A percentile compares a stretch with the other conserved stretches of the same genome.
Conservation (phyloP, 2,797 vertebrate species). For the Podargus strigoides region DNA sequence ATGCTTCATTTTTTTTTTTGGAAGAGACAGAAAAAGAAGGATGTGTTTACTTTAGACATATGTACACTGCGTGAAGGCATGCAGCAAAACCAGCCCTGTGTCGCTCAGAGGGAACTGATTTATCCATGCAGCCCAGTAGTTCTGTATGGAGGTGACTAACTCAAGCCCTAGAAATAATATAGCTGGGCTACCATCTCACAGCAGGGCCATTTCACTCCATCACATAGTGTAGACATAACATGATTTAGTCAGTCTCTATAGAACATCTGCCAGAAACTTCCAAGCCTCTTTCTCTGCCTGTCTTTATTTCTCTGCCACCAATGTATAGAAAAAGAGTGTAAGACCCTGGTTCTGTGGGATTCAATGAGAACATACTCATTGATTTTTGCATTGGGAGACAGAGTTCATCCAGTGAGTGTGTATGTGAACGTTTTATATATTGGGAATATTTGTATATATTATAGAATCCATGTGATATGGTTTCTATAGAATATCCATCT, state of each 20-base stretch:
- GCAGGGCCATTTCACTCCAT: neutral
- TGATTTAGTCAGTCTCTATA: neutral
- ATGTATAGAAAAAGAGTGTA: neutral
- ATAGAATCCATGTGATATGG: neutral
- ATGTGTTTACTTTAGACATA: neutral
- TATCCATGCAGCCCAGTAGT: neutral
- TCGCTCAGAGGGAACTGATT: neutral
- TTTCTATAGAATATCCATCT: neutral
- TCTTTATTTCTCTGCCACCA: neutral
- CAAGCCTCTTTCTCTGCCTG: neutral
- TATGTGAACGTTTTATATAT: neutral
- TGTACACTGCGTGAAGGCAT: accelerated
- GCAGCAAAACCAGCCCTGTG: neutral
- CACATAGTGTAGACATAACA: accelerated
- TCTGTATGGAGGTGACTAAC: neutral
- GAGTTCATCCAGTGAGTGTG: neutral
- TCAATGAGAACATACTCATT: neutral
- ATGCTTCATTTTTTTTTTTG: neutral
- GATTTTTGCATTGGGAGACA: neutral
- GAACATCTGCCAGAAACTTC: neutral
- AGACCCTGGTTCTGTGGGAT: neutral
- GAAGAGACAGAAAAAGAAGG: neutral
- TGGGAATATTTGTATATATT: neutral
- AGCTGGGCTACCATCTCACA: neutral
- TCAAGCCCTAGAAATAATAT: neutral